A percentile compares a stretch with the other conserved stretches of the same genome.
Conservation (phyloP, 2,797 vertebrate genomes). For the Helostoma temminkii region DNA sequence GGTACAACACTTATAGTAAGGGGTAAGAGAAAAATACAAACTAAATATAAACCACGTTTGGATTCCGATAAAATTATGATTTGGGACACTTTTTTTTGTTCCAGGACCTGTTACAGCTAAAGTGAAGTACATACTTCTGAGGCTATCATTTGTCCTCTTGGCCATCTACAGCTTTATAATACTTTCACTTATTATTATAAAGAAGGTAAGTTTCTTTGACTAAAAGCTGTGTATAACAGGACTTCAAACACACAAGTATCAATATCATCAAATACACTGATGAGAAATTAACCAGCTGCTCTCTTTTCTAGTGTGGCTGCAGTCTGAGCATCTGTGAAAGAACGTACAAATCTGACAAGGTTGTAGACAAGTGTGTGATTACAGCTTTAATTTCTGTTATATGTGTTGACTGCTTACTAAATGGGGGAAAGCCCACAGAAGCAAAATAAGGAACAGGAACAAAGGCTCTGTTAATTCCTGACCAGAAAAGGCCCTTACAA, state of each 20-base stretch:
- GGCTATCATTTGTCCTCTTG: conserved; percentile 67
- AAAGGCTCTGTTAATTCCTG: not conserved
- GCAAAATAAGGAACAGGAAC: conserved; percentile 65
- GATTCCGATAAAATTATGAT: conserved; percentile 11
- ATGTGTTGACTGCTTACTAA: conserved; percentile 17
- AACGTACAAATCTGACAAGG: conserved; percentile 45
- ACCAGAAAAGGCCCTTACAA: conserved; percentile 2
- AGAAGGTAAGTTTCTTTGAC: conserved; percentile 70
- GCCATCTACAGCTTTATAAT: conserved; percentile 68
- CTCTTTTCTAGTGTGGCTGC: conserved; percentile 61
- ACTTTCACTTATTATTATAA: conserved; percentile 66
- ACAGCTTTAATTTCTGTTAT: conserved; percentile 6
- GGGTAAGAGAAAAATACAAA: conserved; percentile 61
- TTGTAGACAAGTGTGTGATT: conserved; percentile 24
- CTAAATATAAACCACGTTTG: not conserved
- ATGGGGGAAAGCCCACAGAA: conserved; percentile 11
- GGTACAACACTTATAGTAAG: conserved; percentile 75
- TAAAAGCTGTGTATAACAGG: not conserved
- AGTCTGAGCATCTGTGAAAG: conserved; percentile 20
- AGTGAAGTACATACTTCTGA: conserved; percentile 40
- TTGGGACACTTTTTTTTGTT: conserved; percentile 36
- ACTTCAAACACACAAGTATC: not conserved
- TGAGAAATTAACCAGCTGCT: conserved; percentile 5
- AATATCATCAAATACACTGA: not conserved
- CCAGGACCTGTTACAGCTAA: conserved; percentile 42